Evolutionary conservation across 2,113 vertebrate genomes (phyloP).

Genomic region (Myotis davidii): DNA sequence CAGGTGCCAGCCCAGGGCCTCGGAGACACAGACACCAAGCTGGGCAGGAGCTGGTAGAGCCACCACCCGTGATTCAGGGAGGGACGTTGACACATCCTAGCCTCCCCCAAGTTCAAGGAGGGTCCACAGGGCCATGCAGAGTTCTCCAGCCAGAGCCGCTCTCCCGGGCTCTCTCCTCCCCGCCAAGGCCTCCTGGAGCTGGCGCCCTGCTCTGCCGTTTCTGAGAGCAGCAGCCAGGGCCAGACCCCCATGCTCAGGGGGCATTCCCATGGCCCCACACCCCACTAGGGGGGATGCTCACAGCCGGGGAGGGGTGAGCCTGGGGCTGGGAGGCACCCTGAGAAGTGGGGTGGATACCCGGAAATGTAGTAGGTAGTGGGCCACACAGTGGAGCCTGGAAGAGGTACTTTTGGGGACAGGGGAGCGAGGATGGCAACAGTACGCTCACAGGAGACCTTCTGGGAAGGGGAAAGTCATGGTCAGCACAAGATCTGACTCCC

Average conservation of each 20-base stretch:
- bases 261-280: not conserved
- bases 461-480: not conserved
- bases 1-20: not conserved
- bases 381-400: not conserved
- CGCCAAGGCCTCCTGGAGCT: fast-evolving
- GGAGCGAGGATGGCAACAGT: fast-evolving
- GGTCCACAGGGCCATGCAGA: not conserved
- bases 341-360: not conserved
- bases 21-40: not conserved
- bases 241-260: not conserved
- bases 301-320: too few species aligned
- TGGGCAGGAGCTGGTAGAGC: not conserved
- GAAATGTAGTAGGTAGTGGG: not conserved
- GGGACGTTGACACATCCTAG: not conserved
- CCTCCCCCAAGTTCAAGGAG: not conserved
- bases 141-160: not conserved
- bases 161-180: not conserved
- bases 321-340: not conserved
- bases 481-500: not conserved
- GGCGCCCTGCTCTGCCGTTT: not conserved
- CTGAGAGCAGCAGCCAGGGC: fast-evolving
- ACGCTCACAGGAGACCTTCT: not conserved
- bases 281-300: not conserved
- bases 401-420: not conserved
- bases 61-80: too few species aligned